phyloP scores from a whole-genome alignment of 1,140 invertebrate genomes.

The Notospermus geniculatus region DNA sequence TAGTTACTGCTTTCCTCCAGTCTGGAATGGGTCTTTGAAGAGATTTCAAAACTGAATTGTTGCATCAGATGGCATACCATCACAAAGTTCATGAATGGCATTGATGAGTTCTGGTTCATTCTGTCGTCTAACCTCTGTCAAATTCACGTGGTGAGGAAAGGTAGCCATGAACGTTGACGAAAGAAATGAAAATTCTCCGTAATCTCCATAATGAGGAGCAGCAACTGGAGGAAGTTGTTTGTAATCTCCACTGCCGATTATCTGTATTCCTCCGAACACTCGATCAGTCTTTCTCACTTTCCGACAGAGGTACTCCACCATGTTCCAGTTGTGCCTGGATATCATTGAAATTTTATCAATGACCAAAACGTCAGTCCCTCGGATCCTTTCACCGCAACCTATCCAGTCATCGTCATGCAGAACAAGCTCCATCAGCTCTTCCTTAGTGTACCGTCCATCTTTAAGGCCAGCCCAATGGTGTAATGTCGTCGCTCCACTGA shows the following conservation, averaged over 20 bases:
- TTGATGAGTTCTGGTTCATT: neutral
- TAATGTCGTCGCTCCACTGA: neutral
- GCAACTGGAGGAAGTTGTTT: conserved; percentile 21
- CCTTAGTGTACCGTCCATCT: conserved; percentile 18
- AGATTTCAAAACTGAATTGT: neutral
- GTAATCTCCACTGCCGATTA: conserved; percentile 21
- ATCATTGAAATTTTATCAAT: conserved; percentile 25
- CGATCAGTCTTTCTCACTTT: conserved; percentile 5
- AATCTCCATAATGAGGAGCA: conserved; percentile 18
- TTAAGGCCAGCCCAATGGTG: conserved; percentile 14
- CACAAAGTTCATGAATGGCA: neutral
- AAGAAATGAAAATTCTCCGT: conserved; percentile 19
- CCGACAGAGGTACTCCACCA: conserved; percentile 19
- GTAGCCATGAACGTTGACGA: conserved; percentile 9
- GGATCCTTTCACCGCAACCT: conserved; percentile 8
- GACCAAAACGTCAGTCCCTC: conserved; percentile 10
- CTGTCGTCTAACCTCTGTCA: neutral
- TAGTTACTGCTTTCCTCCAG: neutral
- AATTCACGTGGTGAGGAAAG: conserved; percentile 2
- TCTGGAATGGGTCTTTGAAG: neutral
- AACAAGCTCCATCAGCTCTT: conserved; percentile 14
- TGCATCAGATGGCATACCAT: neutral
- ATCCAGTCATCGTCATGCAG: conserved; percentile 11
- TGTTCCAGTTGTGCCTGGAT: neutral
- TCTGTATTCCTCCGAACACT: conserved; percentile 13